Conservation (phyloP, 2,888 invertebrate species). For the Campoletis raptor region DNA sequence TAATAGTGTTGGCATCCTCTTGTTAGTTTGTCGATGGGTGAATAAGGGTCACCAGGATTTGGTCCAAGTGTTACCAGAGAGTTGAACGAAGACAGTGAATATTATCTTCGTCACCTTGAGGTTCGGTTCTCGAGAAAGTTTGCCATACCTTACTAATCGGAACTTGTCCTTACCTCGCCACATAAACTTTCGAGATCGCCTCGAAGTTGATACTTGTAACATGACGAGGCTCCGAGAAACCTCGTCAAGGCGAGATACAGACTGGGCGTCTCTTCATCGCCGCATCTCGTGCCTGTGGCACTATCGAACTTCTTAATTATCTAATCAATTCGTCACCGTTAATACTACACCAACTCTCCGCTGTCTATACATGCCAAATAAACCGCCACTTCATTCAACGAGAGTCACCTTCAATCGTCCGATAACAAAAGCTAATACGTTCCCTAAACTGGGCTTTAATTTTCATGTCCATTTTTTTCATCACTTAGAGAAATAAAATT, state of each 20-base stretch:
- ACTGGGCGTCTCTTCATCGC: constrained; percentile 30
- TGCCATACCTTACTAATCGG: constrained; percentile 68
- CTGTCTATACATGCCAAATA: not conserved
- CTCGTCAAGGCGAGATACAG: constrained; percentile 60
- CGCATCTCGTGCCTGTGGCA: constrained; percentile 12
- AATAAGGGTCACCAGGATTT: constrained; percentile 63
- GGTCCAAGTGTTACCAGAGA: constrained; percentile 13
- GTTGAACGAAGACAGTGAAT: constrained; percentile 24
- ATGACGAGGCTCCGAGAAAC: constrained; percentile 56
- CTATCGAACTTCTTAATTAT: constrained; percentile 65
- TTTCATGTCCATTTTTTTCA: not conserved
- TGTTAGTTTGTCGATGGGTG: constrained; percentile 35
- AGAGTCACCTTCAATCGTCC: not conserved
- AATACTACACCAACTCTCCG: constrained; percentile 37
- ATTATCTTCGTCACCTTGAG: constrained; percentile 33
- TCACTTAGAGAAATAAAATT: not conserved
- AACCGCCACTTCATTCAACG: constrained; percentile 30
- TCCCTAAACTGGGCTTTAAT: not conserved
- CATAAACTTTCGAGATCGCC: constrained; percentile 53
- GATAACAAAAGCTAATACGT: not conserved
- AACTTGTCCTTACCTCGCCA: constrained; percentile 67
- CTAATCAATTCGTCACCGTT: constrained; percentile 69
- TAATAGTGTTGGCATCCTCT: constrained; percentile 30
- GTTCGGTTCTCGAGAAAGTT: constrained; percentile 54
- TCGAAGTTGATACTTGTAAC: constrained; percentile 58